Conservation (phyloP, 1,140 invertebrate species). For the Theocolax elegans region DNA sequence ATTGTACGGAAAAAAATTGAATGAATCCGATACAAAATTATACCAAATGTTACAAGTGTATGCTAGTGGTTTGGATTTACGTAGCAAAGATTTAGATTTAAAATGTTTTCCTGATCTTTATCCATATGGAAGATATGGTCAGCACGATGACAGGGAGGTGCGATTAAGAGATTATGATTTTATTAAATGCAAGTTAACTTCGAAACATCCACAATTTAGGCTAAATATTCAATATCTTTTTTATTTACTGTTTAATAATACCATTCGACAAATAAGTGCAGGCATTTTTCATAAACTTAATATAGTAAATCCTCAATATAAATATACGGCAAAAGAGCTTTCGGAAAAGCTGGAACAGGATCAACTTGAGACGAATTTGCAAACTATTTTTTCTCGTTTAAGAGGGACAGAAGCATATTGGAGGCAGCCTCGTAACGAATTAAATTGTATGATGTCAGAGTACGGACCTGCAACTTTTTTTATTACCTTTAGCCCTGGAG, state of each 20-base stretch:
- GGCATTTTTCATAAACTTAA: conserved; percentile 56
- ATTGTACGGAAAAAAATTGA: conserved; percentile 10
- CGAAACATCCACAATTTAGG: conserved; percentile 48
- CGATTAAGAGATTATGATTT: conserved; percentile 49
- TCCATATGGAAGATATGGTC: conserved; percentile 49
- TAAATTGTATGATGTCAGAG: too few relatives aligned
- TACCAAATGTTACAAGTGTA: conserved; percentile 57
- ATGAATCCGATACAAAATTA: conserved; percentile 42
- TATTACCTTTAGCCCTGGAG: too few relatives aligned
- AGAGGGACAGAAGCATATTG: too few relatives aligned
- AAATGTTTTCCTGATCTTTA: conserved; percentile 54
- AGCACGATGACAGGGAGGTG: conserved; percentile 42
- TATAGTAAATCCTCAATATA: conserved; percentile 44
- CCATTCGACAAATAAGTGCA: conserved; percentile 47
- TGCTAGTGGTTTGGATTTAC: conserved; percentile 45
- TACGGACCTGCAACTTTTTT: too few relatives aligned
- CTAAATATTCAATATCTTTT: conserved; percentile 54
- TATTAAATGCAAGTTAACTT: conserved; percentile 48
- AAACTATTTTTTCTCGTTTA: not conserved
- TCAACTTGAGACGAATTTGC: not conserved
- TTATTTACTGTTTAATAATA: conserved; percentile 50
- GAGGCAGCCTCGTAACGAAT: too few relatives aligned
- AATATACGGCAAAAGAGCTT: conserved; percentile 44
- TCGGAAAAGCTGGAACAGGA: conserved; percentile 27
- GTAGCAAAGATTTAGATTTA: conserved; percentile 46